These are phyloP conservation scores for Machimus rusticus DNA, from an alignment of 2,888 invertebrate genomes.

Conservation along the genomic window DNA sequence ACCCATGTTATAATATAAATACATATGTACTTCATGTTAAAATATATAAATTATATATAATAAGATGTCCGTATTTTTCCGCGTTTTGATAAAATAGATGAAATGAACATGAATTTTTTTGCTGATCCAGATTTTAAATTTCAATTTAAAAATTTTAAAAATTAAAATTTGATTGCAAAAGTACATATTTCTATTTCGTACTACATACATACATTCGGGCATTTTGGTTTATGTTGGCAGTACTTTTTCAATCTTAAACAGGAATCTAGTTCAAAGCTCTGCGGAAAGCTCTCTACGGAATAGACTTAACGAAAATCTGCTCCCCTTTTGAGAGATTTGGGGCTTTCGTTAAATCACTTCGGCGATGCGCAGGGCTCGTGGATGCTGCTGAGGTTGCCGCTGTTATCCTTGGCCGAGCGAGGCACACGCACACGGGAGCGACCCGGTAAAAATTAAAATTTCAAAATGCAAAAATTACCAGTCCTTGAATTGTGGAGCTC, in stretches of 20 bases:
- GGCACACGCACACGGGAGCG: neutral
- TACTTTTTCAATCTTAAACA: neutral
- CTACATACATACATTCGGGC: neutral
- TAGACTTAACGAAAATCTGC: neutral
- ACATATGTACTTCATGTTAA: too few species aligned
- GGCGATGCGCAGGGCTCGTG: neutral
- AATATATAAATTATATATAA: too few species aligned
- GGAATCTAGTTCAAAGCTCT: neutral
- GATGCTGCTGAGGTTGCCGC: neutral
- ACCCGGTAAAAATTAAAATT: conserved; percentile 13
- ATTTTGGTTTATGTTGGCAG: neutral
- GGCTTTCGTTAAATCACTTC: neutral
- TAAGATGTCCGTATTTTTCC: too few species aligned
- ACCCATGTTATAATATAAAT: too few species aligned
- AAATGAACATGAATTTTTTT: too few species aligned
- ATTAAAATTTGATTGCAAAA: too few species aligned
- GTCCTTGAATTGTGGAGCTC: neutral
- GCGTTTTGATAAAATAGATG: too few species aligned
- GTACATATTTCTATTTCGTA: neutral
- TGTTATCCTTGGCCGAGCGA: neutral
- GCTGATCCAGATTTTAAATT: too few species aligned
- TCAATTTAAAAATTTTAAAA: too few species aligned
- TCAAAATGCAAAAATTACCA: neutral
- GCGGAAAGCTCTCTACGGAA: neutral
- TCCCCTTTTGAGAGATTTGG: neutral